Conservation (phyloP, 2,797 vertebrate genomes). For the Arremon aurantiirostris region DNA sequence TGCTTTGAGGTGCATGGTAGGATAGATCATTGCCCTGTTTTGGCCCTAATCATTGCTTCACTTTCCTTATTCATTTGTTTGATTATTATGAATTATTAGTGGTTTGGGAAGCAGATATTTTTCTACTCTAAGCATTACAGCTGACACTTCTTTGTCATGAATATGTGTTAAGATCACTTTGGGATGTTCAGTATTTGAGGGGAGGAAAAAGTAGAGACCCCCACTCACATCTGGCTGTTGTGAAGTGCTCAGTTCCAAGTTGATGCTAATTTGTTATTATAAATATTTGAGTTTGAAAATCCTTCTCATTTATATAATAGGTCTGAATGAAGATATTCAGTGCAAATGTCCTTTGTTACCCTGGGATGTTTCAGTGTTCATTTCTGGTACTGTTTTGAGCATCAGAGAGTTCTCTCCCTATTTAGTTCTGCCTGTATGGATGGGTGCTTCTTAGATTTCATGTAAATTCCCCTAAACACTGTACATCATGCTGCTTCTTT, state of each 20-base stretch:
- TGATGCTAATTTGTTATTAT: neutral
- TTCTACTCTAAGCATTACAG: neutral
- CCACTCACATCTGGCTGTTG: neutral
- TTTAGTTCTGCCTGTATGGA: neutral
- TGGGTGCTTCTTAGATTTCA: neutral
- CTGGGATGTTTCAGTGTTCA: neutral
- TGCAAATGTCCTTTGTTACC: neutral
- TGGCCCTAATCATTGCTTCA: neutral
- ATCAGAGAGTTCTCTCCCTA: neutral
- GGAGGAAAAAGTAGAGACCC: neutral
- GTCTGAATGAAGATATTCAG: neutral
- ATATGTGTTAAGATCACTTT: neutral
- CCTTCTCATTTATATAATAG: neutral
- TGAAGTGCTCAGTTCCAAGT: neutral
- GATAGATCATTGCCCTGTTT: neutral
- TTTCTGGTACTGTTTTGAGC: neutral
- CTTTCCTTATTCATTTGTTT: neutral
- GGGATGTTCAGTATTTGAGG: neutral
- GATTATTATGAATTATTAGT: neutral
- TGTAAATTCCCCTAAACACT: neutral
- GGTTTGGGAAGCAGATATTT: neutral
- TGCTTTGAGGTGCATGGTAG: neutral
- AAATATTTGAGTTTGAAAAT: neutral
- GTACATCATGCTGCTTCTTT: neutral
- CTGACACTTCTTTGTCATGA: neutral